phyloP scores from a whole-genome alignment of 2,113 vertebrate genomes.

The Sus scrofa region DNA sequence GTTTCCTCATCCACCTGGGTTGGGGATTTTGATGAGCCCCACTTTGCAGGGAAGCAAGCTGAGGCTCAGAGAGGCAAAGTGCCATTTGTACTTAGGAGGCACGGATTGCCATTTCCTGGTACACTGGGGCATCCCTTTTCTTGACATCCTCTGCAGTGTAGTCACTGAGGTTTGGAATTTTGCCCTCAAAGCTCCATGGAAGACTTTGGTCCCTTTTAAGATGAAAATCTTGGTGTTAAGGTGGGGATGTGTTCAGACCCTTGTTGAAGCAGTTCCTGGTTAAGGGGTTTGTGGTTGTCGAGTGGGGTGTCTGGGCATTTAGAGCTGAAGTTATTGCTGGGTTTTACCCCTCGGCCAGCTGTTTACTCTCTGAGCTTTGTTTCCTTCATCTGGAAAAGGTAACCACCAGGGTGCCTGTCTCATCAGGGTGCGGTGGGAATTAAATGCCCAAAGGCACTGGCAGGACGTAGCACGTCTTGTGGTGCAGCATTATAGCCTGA shows the following conservation, averaged over 20 bases:
- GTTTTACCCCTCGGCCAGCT: not conserved
- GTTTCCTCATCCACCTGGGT: not conserved
- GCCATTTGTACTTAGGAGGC: not conserved
- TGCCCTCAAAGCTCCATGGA: not conserved
- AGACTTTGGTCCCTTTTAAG: not conserved
- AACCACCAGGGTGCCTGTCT: not conserved
- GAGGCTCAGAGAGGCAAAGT: not conserved
- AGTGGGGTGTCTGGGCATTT: not conserved
- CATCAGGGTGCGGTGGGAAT: not conserved
- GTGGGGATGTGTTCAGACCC: not conserved
- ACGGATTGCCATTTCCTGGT: not conserved
- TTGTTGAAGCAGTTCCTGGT: not conserved
- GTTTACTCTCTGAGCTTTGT: not conserved
- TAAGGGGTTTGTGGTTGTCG: no score
- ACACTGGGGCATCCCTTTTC: not conserved
- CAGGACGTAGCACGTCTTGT: not conserved
- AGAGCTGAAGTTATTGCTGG: not conserved
- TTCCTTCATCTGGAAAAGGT: no score
- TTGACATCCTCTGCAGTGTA: not conserved
- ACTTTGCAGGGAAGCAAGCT: not conserved
- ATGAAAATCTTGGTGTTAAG: not conserved
- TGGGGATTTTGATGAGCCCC: not conserved
- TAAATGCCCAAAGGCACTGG: not conserved
- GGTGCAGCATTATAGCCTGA: fast-evolving
- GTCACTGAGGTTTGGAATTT: not conserved